Base-by-base conservation (phyloP, 2,797 vertebrate genomes). In the Salarias fasciatus region DNA sequence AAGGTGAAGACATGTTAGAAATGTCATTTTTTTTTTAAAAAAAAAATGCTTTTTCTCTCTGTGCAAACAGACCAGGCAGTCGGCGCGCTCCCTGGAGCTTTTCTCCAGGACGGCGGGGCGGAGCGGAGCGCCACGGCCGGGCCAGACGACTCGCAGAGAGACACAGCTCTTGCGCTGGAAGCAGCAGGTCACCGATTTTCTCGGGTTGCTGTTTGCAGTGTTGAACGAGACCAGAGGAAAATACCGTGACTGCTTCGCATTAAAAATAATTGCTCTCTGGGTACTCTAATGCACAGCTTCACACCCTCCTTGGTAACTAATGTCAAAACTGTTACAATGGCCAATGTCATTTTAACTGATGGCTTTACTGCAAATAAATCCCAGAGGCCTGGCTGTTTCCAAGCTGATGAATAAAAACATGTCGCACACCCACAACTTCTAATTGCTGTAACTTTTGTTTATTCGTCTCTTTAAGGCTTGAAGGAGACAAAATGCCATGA, bases 1-100 rank as follows among this genome's bases (percentile, higher is more conserved):
- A 68, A 79, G 81, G 84, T 80, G 72, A 81, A 63, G 61, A 67
- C 66, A 79, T 61, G 64, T 69, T 73, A 40, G 69, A 73, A 75
- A 76, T 65, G 64, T 58, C 51, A 45, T 53, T 38, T 78, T 66
- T 40, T 35, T 18, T 2, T 35, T 14, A 60, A 60, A 57, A 47
- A n/a, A 31, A 9, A 6, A 35, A 2, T 3, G 6, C 5, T 35
- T 57, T 54, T 47, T 62, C 46, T 46, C 8, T 1, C 11, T 14
- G 12, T 40, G 18, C 14, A 53, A 69, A 29, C 77, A 75, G 69
- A 77, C 63, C 53, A 75, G 56, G 45, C 30, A 4, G 56, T 6
- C 18, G 72, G 57, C 40, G 12, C 31, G 6, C 29, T 75, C 69
- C 66, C 42, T 43, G 38, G 57, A 77, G 79, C 46, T 40, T 78